Evolutionary conservation across 2,888 invertebrate genomes (phyloP).

Genomic region (Ligdia adustata): DNA sequence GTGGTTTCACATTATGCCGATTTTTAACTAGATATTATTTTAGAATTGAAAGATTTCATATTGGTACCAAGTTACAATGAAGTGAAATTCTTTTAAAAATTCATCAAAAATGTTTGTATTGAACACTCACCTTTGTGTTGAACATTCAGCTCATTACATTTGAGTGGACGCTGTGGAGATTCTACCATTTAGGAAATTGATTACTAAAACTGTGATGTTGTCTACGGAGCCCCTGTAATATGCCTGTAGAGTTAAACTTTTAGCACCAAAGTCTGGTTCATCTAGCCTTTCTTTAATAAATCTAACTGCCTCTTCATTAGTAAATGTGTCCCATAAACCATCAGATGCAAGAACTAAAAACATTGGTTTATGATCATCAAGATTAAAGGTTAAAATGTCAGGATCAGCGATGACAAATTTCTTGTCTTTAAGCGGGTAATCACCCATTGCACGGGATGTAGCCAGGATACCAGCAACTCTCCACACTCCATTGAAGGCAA

Average conservation of each 20-base stretch:
- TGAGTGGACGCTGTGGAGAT: constrained; percentile 47
- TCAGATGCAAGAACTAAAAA: constrained; percentile 97
- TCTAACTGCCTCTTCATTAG: constrained; percentile 96
- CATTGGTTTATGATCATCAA: constrained; percentile 92
- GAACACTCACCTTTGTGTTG: neutral
- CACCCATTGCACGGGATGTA: constrained; percentile 96
- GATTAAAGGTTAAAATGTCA: constrained; percentile 95
- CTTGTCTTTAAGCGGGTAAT: constrained; percentile 97
- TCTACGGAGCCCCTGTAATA: constrained; percentile 96
- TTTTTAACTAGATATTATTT: neutral
- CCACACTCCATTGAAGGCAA: constrained; percentile 98
- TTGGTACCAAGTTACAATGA: neutral
- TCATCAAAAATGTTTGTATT: constrained; percentile 16
- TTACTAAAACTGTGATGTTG: constrained; percentile 97
- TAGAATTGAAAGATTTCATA: constrained; percentile 9
- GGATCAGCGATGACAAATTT: constrained; percentile 98
- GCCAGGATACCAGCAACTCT: constrained; percentile 97
- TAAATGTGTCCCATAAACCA: constrained; percentile 98
- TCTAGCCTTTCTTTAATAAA: constrained; percentile 93
- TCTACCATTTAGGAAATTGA: constrained; percentile 88
- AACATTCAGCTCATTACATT: neutral
- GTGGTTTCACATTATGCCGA: neutral
- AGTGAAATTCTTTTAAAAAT: constrained; percentile 16
- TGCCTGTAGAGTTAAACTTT: constrained; percentile 95
- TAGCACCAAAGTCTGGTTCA: constrained; percentile 95